Evolutionary conservation across 1,140 invertebrate genomes (phyloP).

Genomic region (Pseudoatta argentina): DNA sequence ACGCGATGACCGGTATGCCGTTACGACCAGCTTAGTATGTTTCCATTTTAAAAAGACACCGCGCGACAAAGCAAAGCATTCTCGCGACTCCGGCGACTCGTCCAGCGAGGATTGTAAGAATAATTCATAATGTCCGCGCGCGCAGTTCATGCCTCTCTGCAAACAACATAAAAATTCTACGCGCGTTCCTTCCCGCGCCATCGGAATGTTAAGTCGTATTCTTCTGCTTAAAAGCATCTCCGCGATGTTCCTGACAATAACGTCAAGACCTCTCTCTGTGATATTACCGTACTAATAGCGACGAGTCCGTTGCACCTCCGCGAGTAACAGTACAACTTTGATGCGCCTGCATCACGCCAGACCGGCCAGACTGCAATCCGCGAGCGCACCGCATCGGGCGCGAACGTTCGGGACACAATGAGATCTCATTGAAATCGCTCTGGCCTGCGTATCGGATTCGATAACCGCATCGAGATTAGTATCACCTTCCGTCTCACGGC

Average conservation of each 20-base stretch:
- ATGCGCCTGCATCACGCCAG: conserved; percentile 56
- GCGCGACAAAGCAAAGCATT: conserved; percentile 24
- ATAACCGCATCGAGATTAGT: conserved; percentile 54
- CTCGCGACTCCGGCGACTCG: conserved; percentile 11
- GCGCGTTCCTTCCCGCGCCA: conserved; percentile 30
- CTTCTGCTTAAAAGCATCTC: conserved; percentile 49
- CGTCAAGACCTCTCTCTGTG: conserved; percentile 22
- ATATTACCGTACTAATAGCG: conserved; percentile 63
- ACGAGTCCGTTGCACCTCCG: conserved; percentile 48
- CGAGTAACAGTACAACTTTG: conserved; percentile 61
- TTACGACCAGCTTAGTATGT: conserved; percentile 5
- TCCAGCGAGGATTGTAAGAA: conserved; percentile 10
- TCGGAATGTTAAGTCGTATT: conserved; percentile 48
- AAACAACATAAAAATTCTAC: conserved; percentile 33
- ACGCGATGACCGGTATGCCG: conserved; percentile 7
- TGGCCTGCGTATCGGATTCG: conserved; percentile 51
- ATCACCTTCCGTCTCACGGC: conserved; percentile 48
- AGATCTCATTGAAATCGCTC: conserved; percentile 53
- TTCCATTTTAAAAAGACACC: background rate
- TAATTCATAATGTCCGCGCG: conserved; percentile 34
- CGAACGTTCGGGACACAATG: conserved; percentile 41
- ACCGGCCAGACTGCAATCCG: conserved; percentile 45
- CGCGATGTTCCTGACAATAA: conserved; percentile 41
- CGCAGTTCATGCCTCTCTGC: conserved; percentile 6
- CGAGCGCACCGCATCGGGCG: conserved; percentile 21